These are phyloP conservation scores for Meandrusa payeni DNA, from an alignment of 2,888 invertebrate genomes.

Conservation along the genomic window DNA sequence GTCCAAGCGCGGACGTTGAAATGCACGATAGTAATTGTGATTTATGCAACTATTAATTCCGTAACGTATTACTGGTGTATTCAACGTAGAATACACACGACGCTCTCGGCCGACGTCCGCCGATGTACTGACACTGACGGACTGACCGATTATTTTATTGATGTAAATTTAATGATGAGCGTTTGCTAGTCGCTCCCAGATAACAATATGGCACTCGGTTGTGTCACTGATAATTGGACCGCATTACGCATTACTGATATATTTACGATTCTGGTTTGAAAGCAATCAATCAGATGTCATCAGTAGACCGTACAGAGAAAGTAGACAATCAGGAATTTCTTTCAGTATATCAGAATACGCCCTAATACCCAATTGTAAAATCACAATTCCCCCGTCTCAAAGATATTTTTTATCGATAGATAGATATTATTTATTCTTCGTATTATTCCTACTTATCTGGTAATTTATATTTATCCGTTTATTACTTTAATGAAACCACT, in stretches of 20 bases:
- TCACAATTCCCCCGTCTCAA: too few species aligned
- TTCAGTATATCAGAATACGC: too few species aligned
- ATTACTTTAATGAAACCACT: too few species aligned
- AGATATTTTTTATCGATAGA: too few species aligned
- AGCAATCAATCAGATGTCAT: too few species aligned
- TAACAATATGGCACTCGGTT: constrained; percentile 58
- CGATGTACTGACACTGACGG: constrained; percentile 50
- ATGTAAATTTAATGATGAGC: constrained; percentile 66
- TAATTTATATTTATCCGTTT: too few species aligned
- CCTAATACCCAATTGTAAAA: too few species aligned
- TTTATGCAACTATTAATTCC: constrained; percentile 29
- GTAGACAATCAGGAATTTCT: too few species aligned
- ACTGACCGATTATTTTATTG: constrained; percentile 64
- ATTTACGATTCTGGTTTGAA: too few species aligned
- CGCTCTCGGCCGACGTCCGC: constrained; percentile 42
- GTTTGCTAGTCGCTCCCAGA: constrained; percentile 44
- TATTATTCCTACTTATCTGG: too few species aligned
- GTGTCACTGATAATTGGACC: constrained; percentile 69
- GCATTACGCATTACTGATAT: constrained; percentile 43
- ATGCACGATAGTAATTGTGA: constrained; percentile 18
- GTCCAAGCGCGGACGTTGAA: constrained; percentile 19
- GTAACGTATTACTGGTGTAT: constrained; percentile 21
- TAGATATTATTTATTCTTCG: too few species aligned
- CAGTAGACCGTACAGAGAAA: too few species aligned
- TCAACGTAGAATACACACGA: constrained; percentile 27